Conservation (phyloP, 2,113 vertebrate species). For the Lathamus discolor region DNA sequence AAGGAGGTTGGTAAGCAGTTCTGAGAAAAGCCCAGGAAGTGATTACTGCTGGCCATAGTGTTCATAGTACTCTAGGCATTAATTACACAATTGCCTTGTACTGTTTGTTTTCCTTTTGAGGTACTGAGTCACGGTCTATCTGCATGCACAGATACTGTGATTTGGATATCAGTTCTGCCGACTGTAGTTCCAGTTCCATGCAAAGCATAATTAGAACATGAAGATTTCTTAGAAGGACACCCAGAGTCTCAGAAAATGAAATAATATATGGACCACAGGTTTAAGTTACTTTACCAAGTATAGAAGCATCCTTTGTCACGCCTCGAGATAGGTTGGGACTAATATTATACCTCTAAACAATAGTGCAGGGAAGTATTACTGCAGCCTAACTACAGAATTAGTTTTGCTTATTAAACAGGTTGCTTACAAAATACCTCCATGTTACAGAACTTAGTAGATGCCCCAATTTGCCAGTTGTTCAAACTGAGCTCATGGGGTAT, state of each 20-base stretch:
- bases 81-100: neutral
- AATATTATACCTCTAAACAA: neutral
- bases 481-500: neutral
- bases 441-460: neutral
- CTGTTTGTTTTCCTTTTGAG: neutral
- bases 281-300: neutral
- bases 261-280: too few species aligned
- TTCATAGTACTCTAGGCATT: neutral
- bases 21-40: neutral
- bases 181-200: neutral
- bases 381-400: neutral
- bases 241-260: neutral
- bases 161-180: neutral
- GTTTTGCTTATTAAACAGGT: neutral
- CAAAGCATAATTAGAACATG: neutral
- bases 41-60: neutral
- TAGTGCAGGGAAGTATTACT: neutral
- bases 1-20: neutral
- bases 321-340: neutral
- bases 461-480: neutral
- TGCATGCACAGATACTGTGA: neutral
- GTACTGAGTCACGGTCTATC: neutral
- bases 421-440: neutral
- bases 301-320: neutral
- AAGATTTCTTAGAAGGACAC: neutral